Evolutionary conservation across 2,113 vertebrate species (phyloP).

Genomic region (Carassius auratus): DNA sequence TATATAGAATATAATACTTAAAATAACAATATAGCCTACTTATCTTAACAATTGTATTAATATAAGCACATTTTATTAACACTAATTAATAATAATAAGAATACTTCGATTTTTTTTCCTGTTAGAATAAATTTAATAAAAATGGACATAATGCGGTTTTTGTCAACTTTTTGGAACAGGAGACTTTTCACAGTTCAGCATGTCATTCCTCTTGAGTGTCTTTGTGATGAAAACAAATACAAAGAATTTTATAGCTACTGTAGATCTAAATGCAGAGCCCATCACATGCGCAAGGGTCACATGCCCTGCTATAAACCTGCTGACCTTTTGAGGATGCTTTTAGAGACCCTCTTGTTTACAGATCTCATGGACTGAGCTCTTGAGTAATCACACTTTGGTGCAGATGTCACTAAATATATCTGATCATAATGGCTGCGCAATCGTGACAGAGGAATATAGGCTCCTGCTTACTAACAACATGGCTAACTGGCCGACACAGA

Average conservation of each 20-base stretch:
- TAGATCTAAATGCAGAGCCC: neutral
- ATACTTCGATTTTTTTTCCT: neutral
- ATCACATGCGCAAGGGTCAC: constrained; percentile 11
- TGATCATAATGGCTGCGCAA: constrained; percentile 26
- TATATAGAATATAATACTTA: neutral
- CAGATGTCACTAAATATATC: constrained; percentile 35
- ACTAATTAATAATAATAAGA: neutral
- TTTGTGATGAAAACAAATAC: constrained; percentile 10
- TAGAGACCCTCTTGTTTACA: constrained; percentile 29
- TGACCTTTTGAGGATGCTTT: constrained; percentile 24
- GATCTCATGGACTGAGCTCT: neutral
- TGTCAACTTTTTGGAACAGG: neutral
- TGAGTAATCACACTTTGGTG: constrained; percentile 32
- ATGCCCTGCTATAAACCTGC: neutral
- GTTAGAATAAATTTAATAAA: neutral
- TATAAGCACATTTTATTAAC: neutral
- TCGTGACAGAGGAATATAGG: neutral
- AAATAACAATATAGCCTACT: neutral
- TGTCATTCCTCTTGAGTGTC: neutral
- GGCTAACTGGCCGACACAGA: neutral
- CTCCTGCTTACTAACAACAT: neutral
- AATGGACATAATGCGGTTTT: neutral
- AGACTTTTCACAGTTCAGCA: neutral
- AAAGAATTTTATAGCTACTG: neutral
- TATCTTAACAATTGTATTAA: neutral